A percentile compares a stretch with the other conserved stretches of the same genome.
These are phyloP conservation scores for Mystacides longicornis DNA, from an alignment of 2,888 invertebrate genomes.

Conservation along the genomic window DNA sequence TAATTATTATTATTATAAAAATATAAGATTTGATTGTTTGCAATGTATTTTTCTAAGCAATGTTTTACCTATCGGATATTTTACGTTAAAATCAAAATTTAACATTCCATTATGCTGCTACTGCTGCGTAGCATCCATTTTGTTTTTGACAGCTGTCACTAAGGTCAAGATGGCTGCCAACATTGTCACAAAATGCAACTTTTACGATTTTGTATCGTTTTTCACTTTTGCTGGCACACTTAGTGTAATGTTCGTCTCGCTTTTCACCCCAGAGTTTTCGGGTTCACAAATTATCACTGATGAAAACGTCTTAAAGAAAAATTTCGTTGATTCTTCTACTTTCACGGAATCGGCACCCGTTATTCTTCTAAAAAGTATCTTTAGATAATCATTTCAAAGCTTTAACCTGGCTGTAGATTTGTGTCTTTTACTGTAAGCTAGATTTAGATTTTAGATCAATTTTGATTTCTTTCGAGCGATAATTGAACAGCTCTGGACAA, in stretches of 20 bases:
- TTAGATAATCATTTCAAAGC: constrained; percentile 26
- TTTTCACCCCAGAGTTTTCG: no score
- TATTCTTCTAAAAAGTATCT: constrained; percentile 8
- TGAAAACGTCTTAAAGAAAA: no score
- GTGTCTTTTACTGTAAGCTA: constrained; percentile 26
- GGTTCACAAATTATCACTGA: no score
- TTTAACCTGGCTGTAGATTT: constrained; percentile 26
- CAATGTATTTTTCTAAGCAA: constrained; percentile 22
- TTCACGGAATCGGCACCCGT: background rate
- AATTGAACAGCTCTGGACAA: background rate
- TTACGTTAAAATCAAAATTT: background rate
- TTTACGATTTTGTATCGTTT: no score
- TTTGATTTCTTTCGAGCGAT: constrained; percentile 10
- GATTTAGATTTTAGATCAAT: constrained; percentile 16
- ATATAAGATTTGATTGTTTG: background rate
- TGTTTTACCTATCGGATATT: constrained; percentile 7
- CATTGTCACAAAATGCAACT: no score
- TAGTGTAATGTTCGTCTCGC: no score
- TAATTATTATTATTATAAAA: constrained; percentile 8
- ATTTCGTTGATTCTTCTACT: background rate
- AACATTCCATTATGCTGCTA: background rate
- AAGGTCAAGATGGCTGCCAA: background rate
- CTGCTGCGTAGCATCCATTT: background rate
- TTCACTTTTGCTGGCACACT: no score
- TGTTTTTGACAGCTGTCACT: background rate